Conservation (phyloP, 2,797 vertebrate genomes). For the Oryzias sinensis region DNA sequence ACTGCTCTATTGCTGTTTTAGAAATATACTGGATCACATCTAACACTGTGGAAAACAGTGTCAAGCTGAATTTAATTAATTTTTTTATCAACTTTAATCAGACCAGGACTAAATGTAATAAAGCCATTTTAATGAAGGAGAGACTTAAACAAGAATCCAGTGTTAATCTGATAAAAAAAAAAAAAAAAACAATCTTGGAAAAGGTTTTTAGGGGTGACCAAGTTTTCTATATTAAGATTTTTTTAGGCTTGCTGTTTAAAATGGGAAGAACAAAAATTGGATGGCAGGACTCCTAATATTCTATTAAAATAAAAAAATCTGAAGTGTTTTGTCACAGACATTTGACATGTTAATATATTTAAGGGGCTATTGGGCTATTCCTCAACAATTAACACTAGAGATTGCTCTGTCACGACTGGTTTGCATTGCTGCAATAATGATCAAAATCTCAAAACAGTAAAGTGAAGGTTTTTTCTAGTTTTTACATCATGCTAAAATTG, state of each 20-base stretch:
- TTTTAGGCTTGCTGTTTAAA: not conserved
- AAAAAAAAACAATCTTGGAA: constrained; percentile 37
- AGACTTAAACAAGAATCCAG: constrained; percentile 53
- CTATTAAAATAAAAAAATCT: not conserved
- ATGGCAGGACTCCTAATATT: not conserved
- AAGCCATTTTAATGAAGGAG: constrained; percentile 58
- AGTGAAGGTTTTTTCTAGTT: too few relatives aligned
- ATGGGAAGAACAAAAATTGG: too few relatives aligned
- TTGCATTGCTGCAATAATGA: constrained; percentile 33
- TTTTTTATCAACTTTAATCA: constrained; percentile 67
- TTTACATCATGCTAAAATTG: too few relatives aligned
- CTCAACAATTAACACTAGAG: not conserved
- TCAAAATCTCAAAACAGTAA: constrained; percentile 19
- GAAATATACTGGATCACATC: constrained; percentile 63
- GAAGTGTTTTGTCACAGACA: too few relatives aligned
- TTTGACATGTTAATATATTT: not conserved
- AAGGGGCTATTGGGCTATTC: not conserved
- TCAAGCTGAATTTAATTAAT: constrained; percentile 63
- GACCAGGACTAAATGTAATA: constrained; percentile 53
- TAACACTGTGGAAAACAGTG: constrained; percentile 50
- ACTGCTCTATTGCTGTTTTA: constrained; percentile 41
- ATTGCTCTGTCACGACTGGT: constrained; percentile 38
- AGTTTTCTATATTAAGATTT: not conserved
- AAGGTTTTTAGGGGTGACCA: not conserved
- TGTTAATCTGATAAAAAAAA: constrained; percentile 47